Conservation (phyloP, 2,797 vertebrate genomes). For the Sebastiscus tertius region DNA sequence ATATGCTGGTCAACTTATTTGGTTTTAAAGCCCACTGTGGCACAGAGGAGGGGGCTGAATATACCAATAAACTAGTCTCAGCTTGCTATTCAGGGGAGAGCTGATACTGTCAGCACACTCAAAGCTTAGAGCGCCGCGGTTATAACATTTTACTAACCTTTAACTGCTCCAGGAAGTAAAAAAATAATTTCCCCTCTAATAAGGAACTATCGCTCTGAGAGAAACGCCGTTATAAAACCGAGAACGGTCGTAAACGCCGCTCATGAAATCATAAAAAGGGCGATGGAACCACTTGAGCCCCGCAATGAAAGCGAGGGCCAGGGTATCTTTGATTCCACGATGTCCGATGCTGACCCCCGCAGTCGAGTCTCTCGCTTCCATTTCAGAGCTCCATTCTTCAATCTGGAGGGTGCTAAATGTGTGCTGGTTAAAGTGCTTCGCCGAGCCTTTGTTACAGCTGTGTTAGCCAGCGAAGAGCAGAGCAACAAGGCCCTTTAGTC, state of each 20-base stretch:
- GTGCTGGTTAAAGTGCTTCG: constrained; percentile 65
- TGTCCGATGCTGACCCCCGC: constrained; percentile 50
- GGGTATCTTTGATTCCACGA: constrained; percentile 34
- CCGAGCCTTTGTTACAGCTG: constrained; percentile 67
- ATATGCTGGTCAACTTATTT: constrained; percentile 50
- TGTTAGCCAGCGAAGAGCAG: constrained; percentile 63
- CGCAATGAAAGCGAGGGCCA: constrained; percentile 36
- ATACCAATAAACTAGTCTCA: constrained; percentile 52
- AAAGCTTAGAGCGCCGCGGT: constrained; percentile 25
- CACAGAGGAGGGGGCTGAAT: constrained; percentile 33
- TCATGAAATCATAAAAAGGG: constrained; percentile 74
- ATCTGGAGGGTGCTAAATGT: constrained; percentile 67
- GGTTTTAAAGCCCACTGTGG: constrained; percentile 52
- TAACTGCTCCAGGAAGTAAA: constrained; percentile 72
- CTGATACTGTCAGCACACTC: constrained; percentile 29
- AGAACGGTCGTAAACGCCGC: constrained; percentile 66
- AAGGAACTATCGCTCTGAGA: constrained; percentile 65
- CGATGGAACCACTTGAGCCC: constrained; percentile 53
- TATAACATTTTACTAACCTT: constrained; percentile 71
- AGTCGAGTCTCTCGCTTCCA: constrained; percentile 56
- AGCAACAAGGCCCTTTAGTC: constrained; percentile 59
- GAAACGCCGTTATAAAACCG: constrained; percentile 62
- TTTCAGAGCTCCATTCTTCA: constrained; percentile 70
- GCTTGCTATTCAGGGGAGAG: constrained; percentile 29
- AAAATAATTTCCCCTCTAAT: constrained; percentile 66